phyloP scores from a whole-genome alignment of 2,888 invertebrate species.

The Chymomyza amoena region DNA sequence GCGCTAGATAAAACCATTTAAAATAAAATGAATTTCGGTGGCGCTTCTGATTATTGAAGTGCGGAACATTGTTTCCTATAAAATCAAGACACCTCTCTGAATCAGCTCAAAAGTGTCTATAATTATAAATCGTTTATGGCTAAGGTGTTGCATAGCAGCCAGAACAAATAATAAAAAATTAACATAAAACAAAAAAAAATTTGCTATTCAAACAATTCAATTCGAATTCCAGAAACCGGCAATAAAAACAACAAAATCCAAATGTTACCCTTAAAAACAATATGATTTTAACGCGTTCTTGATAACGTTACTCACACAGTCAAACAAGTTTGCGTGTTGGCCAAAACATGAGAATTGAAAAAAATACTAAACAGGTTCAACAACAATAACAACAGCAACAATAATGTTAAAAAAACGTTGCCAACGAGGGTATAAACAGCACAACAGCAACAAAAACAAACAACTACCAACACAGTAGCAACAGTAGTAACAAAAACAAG shows the following conservation, averaged over 20 bases:
- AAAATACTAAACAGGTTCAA: slow-evolving; percentile 26
- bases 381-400: slow-evolving; percentile 27
- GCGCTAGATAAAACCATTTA: too few relatives aligned
- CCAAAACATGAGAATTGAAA: slow-evolving; percentile 44
- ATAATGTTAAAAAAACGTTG: slow-evolving; percentile 18
- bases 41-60: too few relatives aligned
- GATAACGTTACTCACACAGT: slow-evolving; percentile 27
- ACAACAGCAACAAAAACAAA: slow-evolving; percentile 23
- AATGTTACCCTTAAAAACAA: slow-evolving; percentile 1
- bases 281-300: slow-evolving; percentile 1
- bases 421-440: neutral
- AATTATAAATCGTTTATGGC: too few relatives aligned
- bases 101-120: too few relatives aligned
- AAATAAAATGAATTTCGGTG: too few relatives aligned
- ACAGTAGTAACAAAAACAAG: slow-evolving; percentile 22
- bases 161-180: too few relatives aligned
- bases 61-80: too few relatives aligned
- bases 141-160: too few relatives aligned
- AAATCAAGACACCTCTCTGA: too few relatives aligned
- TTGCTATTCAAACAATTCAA: neutral
- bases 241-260: slow-evolving; percentile 14
- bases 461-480: slow-evolving; percentile 21
- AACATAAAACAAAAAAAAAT: neutral
- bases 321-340: slow-evolving; percentile 52
- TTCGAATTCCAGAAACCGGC: neutral